Conservation (phyloP, 2,797 vertebrate genomes). For the Pachyuromys duprasi region DNA sequence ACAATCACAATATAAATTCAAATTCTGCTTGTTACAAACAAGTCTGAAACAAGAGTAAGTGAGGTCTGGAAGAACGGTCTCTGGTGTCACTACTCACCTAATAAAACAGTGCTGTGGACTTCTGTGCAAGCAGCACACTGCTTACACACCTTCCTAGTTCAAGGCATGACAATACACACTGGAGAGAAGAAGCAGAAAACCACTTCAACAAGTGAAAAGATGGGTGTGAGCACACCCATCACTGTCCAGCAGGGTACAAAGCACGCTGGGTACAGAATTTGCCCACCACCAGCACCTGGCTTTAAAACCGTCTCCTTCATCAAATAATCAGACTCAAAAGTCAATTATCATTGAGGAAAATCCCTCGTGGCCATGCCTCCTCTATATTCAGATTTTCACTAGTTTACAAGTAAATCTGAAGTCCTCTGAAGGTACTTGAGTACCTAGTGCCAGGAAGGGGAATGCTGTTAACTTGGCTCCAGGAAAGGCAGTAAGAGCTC, state of each 20-base stretch:
- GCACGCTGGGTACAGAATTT: slow-evolving; percentile 89
- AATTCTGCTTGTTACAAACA: slow-evolving; percentile 96
- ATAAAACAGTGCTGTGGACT: slow-evolving; percentile 95
- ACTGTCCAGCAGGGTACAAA: slow-evolving; percentile 88
- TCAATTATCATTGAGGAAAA: slow-evolving; percentile 91
- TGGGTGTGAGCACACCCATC: slow-evolving; percentile 87
- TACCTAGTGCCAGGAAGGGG: slow-evolving; percentile 98
- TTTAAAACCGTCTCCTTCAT: slow-evolving; percentile 90
- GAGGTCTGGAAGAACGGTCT: slow-evolving; percentile 91
- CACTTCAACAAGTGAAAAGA: slow-evolving; percentile 87
- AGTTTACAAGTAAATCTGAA: slow-evolving; percentile 88
- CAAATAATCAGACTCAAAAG: slow-evolving; percentile 90
- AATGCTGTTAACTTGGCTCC: slow-evolving; percentile 95
- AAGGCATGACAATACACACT: slow-evolving; percentile 90
- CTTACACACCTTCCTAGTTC: slow-evolving; percentile 88
- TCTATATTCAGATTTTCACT: slow-evolving; percentile 93
- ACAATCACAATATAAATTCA: slow-evolving; percentile 99
- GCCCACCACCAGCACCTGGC: slow-evolving; percentile 91
- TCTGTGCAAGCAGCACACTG: slow-evolving; percentile 91
- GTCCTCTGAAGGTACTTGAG: slow-evolving; percentile 91
- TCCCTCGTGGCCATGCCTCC: slow-evolving; percentile 95
- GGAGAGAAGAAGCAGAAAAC: slow-evolving; percentile 90
- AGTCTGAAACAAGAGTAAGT: slow-evolving; percentile 93
- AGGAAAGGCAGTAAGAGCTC: slow-evolving; percentile 97
- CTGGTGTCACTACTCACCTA: slow-evolving; percentile 95